Base-by-base conservation (phyloP, 2,797 vertebrate genomes). In the Pipistrellus pygmaeus region DNA sequence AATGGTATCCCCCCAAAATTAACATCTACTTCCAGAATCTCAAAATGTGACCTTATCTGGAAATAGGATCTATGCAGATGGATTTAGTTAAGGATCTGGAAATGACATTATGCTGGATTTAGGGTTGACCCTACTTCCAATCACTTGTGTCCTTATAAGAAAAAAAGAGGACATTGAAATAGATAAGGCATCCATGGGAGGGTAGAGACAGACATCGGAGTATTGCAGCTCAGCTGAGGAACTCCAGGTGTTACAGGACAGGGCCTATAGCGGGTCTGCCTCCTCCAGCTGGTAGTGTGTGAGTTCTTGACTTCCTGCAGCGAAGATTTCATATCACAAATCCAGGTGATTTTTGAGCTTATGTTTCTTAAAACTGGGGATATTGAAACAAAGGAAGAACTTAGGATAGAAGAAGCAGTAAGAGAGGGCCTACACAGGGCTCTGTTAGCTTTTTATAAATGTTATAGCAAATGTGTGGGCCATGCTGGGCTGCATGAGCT, bases 41-140 rank as follows among this genome's bases (percentile, higher is more conserved):
- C 62, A 91, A n/a, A 93, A 20, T 66, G 44, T 88, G 57, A 38
- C 8, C n/a, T 85, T 73, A 60, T 75, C 85, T 82, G 35, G 13
- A 87, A 96, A 62, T 25, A 41, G 25, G 23, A 10, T n/a, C 41
- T 73, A 73, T 69, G 14, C 32, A 62, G 13, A 18, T 55, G 4
- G 44, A 72, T 71, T 69, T 62, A 30, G 15, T 30, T 87, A 76
- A 68, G 35, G 75, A 30, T 76, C 46, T 89, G n/a, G 4, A 68
- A 64, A 82, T 21, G 46, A 80, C 48, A 66, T 2, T 17, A 55
- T 41, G 51, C 13, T 18, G 30, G 25, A 60, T 30, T 64, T 71
- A 69, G 15, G 2, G 0, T 80, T 5, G 41, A 6, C 25, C n/a
- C 14, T 62, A 60, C 84, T 66, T 75, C 27, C 6, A n/a, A 48